phyloP scores from a whole-genome alignment of 2,113 vertebrate genomes.

The Gavia stellata region DNA sequence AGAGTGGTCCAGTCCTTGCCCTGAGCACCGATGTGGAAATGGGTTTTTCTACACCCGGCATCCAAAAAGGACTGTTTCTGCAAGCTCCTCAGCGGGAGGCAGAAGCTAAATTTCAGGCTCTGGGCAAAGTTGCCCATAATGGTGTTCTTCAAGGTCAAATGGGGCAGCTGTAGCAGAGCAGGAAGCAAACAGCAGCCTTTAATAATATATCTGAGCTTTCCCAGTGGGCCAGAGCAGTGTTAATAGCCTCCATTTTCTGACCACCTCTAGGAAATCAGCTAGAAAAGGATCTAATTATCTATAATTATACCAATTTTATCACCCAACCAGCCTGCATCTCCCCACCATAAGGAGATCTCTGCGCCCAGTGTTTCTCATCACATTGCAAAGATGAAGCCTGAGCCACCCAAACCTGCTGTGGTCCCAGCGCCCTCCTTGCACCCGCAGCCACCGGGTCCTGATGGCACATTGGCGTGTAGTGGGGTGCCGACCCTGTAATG shows the following conservation, averaged over 20 bases:
- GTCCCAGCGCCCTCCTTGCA: background rate
- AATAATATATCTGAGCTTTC: background rate
- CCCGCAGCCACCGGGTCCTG: background rate
- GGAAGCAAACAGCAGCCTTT: background rate
- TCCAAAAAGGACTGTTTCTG: background rate
- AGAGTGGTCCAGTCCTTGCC: background rate
- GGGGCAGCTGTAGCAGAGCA: background rate
- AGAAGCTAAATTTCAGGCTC: background rate
- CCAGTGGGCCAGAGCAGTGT: background rate
- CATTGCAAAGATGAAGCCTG: background rate
- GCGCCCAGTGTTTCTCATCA: background rate
- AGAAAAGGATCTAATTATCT: background rate
- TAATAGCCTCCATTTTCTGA: background rate
- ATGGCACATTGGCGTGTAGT: background rate
- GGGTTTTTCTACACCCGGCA: fast-evolving
- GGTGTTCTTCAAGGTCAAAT: background rate
- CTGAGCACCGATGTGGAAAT: background rate
- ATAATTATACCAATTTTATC: background rate
- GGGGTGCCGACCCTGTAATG: too few relatives aligned
- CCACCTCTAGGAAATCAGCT: background rate
- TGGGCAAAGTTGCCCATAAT: background rate
- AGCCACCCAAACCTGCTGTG: background rate
- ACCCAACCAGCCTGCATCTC: background rate
- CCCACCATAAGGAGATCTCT: background rate
- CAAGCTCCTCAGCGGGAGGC: background rate